Evolutionary conservation across 2,797 vertebrate genomes (phyloP), one percentile per base, ranked within the genome.

Genomic region (Cossypha niveicapilla): DNA sequence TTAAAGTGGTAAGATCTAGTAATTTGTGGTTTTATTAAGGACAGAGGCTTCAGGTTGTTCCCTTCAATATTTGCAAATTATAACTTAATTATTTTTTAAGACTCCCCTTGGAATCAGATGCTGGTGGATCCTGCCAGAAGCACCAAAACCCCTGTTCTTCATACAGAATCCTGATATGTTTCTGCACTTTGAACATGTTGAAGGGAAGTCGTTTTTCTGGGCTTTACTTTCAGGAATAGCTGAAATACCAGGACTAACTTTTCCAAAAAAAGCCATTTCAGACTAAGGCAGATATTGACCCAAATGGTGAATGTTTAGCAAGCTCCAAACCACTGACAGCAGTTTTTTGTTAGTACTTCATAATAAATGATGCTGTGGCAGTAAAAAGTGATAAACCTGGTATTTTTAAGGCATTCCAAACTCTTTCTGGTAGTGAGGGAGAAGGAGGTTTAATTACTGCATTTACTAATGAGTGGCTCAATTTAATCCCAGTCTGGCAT

Each of bases 281-380:
- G 6, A 24, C 44, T 4, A 0, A 56, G 51, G 42, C 48, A 48
- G 77, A 1, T 80, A 30, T 62, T 3, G 27, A 86, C 76, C 24
- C 22, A 37, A 57, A 63, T 17, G 56, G 71, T 92, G 86, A 94
- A 95, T 18, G 3, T 78, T 91, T 79, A 76, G 70, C 86, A 60
- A 60, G 80, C 60, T 11, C 47, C 41, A 58, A 60, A 65, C 7
- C 35, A 47, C 62, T 81, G 51, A 48, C 60, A 67, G 61, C 56
- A 60, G 24, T 35, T 54, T 35, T 77, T 13, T 61, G 54, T 53
- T 91, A 65, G 68, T 34, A 39, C 48, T 85, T 63, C 63, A 19
- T 79, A 56, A 73, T 48, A 70, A 82, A 51, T 45, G 37, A 12
- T 79, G 57, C 42, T 8, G 2, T 65, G 63, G 78, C 57, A 77